Conservation (phyloP, 2,888 invertebrate genomes). For the Troides helena region DNA sequence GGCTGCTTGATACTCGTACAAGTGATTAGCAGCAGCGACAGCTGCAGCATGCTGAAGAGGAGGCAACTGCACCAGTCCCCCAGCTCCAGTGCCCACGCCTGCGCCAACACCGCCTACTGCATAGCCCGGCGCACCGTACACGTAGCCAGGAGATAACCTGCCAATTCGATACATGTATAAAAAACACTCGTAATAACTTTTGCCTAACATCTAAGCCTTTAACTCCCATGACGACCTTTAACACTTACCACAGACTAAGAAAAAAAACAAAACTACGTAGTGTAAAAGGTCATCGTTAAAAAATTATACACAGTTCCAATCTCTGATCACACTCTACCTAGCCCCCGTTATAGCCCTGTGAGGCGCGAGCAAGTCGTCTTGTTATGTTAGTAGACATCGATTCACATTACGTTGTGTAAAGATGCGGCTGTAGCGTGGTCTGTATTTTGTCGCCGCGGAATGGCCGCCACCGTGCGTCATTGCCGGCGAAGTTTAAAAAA, state of each 20-base stretch:
- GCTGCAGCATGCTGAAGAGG: conserved; percentile 88
- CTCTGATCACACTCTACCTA: conserved; percentile 70
- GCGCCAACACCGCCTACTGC: conserved; percentile 82
- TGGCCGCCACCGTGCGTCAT: conserved; percentile 72
- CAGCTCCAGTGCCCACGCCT: conserved; percentile 80
- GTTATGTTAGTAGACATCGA: conserved; percentile 79
- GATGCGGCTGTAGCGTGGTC: conserved; percentile 49
- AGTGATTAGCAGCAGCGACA: conserved; percentile 89
- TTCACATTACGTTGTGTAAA: conserved; percentile 51
- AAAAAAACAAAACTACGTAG: conserved; percentile 26
- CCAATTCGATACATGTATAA: conserved; percentile 36
- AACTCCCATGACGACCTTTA: conserved; percentile 50
- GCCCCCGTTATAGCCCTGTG: conserved; percentile 65
- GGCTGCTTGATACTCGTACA: conserved; percentile 90
- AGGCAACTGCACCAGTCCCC: conserved; percentile 85
- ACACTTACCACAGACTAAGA: conserved; percentile 33
- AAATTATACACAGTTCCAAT: conserved; percentile 55
- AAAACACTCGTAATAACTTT: conserved; percentile 28
- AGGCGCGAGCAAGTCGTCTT: conserved; percentile 68
- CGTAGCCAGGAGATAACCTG: conserved; percentile 83
- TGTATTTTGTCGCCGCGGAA: conserved; percentile 53
- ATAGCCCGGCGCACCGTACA: conserved; percentile 88
- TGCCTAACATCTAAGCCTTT: conserved; percentile 35
- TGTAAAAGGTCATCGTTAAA: conserved; percentile 52
- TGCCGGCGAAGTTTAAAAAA: conserved; percentile 54